Evolutionary conservation across 2,888 invertebrate species (phyloP).

Genomic region (Micoletzkya japonica): DNA sequence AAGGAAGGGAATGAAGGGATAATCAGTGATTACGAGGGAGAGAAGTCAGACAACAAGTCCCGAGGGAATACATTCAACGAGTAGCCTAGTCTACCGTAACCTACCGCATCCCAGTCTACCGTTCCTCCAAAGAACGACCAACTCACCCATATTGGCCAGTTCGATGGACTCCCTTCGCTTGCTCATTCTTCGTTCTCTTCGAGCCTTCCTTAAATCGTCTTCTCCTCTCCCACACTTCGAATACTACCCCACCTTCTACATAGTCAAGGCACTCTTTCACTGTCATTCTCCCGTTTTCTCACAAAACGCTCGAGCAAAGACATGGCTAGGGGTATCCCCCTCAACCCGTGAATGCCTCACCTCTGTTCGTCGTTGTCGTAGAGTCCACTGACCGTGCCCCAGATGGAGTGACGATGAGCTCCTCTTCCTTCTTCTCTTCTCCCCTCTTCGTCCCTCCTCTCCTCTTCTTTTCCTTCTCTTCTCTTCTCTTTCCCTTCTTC

Average conservation of each 20-base stretch:
- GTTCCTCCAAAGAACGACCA: neutral
- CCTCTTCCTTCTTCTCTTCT: neutral
- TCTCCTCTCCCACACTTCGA: neutral
- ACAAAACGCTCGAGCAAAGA: neutral
- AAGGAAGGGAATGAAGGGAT: no score
- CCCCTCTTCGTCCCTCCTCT: neutral
- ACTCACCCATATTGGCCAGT: constrained; percentile 27
- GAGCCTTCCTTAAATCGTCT: constrained; percentile 7
- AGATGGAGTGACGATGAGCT: constrained; percentile 13
- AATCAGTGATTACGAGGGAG: no score
- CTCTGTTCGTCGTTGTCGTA: constrained; percentile 2
- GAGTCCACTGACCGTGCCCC: neutral
- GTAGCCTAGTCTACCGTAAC: no score
- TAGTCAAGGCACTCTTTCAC: neutral
- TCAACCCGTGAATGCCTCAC: no score
- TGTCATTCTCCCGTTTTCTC: neutral
- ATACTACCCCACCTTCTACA: neutral
- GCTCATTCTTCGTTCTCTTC: constrained; percentile 27
- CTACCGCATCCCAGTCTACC: no score
- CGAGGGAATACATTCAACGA: no score
- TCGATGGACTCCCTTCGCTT: constrained; percentile 24
- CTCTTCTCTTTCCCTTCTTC: neutral
- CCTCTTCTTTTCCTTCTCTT: constrained; percentile 5
- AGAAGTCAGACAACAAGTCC: no score
- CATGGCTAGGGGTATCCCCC: neutral